Evolutionary conservation across 2,888 invertebrate genomes (phyloP).

Genomic region (Platypus cylindrus): DNA sequence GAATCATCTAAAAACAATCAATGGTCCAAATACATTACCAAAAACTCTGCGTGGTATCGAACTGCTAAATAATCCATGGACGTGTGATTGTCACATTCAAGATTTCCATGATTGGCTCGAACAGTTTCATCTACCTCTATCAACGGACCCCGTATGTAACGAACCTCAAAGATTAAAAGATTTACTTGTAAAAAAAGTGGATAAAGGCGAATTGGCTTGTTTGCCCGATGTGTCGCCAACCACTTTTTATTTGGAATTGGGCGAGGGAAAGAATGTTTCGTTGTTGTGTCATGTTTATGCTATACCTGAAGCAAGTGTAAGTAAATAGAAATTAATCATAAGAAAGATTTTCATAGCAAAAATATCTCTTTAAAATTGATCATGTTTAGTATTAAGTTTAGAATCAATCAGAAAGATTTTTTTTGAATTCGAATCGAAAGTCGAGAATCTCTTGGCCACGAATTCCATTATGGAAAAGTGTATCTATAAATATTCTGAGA

Average conservation of each 20-base stretch:
- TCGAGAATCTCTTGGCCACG: too few relatives aligned
- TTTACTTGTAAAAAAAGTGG: conserved; percentile 52
- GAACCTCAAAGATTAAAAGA: conserved; percentile 56
- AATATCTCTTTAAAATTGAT: too few relatives aligned
- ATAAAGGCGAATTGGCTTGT: conserved; percentile 62
- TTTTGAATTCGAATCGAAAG: too few relatives aligned
- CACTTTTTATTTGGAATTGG: conserved; percentile 62
- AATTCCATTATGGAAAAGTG: too few relatives aligned
- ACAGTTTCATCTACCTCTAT: conserved; percentile 62
- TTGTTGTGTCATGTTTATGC: conserved; percentile 69
- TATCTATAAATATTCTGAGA: too few relatives aligned
- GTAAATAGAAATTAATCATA: too few relatives aligned
- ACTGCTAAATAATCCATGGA: conserved; percentile 78
- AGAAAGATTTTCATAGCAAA: too few relatives aligned
- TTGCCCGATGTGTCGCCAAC: conserved; percentile 66
- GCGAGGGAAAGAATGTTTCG: conserved; percentile 70
- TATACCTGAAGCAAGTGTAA: conserved; percentile 57
- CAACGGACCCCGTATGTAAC: conserved; percentile 66
- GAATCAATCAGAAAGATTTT: too few relatives aligned
- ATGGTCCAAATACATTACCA: conserved; percentile 58
- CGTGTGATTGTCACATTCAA: conserved; percentile 73
- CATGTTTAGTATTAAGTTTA: too few relatives aligned
- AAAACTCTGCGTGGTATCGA: conserved; percentile 60
- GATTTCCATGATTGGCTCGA: conserved; percentile 68
- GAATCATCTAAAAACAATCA: conserved; percentile 63